phyloP scores from a whole-genome alignment of 2,113 vertebrate genomes.

The Apeltes quadracus region DNA sequence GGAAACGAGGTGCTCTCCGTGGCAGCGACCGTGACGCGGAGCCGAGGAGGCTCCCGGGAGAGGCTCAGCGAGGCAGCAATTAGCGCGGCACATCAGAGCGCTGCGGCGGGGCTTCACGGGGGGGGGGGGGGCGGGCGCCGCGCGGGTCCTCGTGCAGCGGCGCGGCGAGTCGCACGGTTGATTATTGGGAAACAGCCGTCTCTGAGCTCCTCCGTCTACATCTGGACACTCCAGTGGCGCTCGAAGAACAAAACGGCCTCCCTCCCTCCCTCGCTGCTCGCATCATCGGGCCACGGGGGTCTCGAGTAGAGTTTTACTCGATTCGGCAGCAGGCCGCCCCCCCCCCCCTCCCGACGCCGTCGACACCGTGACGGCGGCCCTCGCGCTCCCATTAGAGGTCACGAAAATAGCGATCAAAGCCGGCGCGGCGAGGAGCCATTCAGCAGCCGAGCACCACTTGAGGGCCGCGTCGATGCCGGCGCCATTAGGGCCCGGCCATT shows the following conservation, averaged over 20 bases:
- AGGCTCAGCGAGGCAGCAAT: conserved; percentile 75
- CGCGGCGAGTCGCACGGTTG: too few relatives aligned
- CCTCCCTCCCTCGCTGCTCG: background rate
- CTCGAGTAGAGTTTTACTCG: conserved; percentile 1
- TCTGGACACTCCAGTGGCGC: background rate
- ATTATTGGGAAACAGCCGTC: background rate
- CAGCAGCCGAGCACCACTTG: conserved; percentile 52
- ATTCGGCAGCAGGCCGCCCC: too few relatives aligned
- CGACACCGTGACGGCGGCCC: background rate
- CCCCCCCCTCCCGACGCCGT: too few relatives aligned
- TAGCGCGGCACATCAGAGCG: conserved; percentile 68
- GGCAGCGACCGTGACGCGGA: conserved; percentile 65
- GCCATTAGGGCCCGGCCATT: conserved; percentile 62
- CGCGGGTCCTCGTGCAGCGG: conserved; percentile 22
- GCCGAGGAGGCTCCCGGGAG: conserved; percentile 69
- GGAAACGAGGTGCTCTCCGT: conserved; percentile 75
- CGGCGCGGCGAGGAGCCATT: conserved; percentile 29
- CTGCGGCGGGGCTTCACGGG: conserved; percentile 62
- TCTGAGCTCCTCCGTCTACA: conserved; percentile 13
- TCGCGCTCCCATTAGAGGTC: conserved; percentile 45
- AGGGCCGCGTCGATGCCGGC: conserved; percentile 51
- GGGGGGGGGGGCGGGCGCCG: conserved; percentile 51
- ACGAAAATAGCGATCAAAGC: conserved; percentile 51
- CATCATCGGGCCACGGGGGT: conserved; percentile 18
- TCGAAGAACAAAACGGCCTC: conserved; percentile 18